phyloP scores from a whole-genome alignment of 2,797 vertebrate genomes.

The Hipposideros larvatus region DNA sequence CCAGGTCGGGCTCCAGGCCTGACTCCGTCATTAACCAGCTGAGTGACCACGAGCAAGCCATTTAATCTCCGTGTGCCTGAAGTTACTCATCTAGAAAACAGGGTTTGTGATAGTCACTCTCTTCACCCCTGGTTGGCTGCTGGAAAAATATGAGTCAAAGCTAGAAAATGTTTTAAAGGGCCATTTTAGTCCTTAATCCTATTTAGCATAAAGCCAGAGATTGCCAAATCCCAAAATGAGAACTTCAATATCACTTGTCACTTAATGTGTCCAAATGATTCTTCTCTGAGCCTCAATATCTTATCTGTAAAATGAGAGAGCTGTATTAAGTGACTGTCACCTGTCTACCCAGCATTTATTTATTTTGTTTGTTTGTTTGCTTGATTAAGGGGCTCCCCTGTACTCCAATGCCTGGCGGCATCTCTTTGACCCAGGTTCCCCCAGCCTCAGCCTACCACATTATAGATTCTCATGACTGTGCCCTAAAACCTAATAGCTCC shows the following conservation, averaged over 20 bases:
- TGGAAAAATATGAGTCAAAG: constrained; percentile 17
- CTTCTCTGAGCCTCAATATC: background rate
- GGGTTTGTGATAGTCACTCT: background rate
- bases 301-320: background rate
- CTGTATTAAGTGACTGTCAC: background rate
- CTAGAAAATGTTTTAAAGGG: background rate
- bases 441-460: background rate
- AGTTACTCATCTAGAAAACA: background rate
- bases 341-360: background rate
- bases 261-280: constrained; percentile 24
- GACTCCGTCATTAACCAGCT: background rate
- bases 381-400: background rate
- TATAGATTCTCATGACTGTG: background rate
- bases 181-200: background rate
- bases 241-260: background rate
- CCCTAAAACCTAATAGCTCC: background rate
- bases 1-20: accelerated
- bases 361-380: background rate
- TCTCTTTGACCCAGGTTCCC: background rate
- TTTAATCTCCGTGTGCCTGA: background rate
- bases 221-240: constrained; percentile 1
- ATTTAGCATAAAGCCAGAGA: constrained; percentile 1
- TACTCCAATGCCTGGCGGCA: background rate
- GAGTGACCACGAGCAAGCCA: background rate
- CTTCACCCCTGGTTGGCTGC: background rate